phyloP scores from a whole-genome alignment of 1,140 invertebrate genomes.

The Acyrthosiphon pisum region DNA sequence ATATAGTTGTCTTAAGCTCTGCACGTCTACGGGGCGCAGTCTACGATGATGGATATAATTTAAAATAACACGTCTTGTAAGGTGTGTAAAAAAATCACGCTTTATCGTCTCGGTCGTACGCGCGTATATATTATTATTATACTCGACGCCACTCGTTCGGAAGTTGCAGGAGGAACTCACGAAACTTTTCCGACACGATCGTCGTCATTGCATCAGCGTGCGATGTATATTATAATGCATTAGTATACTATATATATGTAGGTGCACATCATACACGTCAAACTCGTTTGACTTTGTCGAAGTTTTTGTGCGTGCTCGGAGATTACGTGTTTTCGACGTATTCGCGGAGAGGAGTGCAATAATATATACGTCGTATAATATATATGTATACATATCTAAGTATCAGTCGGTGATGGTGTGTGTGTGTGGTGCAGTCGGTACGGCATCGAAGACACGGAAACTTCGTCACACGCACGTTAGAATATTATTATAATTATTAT shows the following conservation, averaged over 20 bases:
- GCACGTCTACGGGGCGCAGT: too few relatives aligned
- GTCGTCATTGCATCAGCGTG: background rate
- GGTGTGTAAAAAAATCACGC: background rate
- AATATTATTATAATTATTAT: slow-evolving; percentile 21
- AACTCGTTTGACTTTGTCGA: slow-evolving; percentile 25
- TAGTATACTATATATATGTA: background rate
- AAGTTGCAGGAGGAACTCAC: background rate
- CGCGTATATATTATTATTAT: background rate
- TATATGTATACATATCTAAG: background rate
- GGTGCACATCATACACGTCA: slow-evolving; percentile 19
- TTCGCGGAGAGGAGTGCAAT: background rate
- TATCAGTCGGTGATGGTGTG: background rate
- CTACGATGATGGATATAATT: background rate
- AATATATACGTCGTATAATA: background rate
- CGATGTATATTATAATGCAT: background rate
- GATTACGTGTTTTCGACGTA: slow-evolving; percentile 23
- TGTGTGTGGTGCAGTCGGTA: background rate
- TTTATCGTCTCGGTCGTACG: background rate
- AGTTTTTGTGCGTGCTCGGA: slow-evolving; percentile 39
- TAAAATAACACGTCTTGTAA: background rate
- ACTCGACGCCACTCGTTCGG: background rate
- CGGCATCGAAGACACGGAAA: background rate
- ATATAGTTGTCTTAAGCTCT: too few relatives aligned
- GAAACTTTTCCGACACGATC: slow-evolving; percentile 12
- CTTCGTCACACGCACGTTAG: slow-evolving; percentile 12